Evolutionary conservation across 2,888 invertebrate genomes (phyloP).

Genomic region (Erannis defoliaria): DNA sequence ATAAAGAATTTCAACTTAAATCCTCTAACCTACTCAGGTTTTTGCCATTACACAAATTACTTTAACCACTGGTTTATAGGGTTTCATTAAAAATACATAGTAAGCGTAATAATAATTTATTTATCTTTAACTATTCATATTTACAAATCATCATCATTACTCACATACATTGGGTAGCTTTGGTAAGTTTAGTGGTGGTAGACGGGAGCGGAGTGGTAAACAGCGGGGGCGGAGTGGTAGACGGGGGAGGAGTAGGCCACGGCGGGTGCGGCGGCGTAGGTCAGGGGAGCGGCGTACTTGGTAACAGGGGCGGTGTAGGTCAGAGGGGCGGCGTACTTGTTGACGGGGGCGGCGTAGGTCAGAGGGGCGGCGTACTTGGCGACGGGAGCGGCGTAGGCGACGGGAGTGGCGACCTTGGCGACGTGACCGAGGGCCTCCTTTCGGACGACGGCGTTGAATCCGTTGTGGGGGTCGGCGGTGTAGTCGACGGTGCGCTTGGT

Average conservation of each 20-base stretch:
- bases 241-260: conserved; percentile 59
- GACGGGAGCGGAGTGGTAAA: conserved; percentile 66
- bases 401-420: conserved; percentile 68
- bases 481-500: conserved; percentile 81
- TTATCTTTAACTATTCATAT: conserved; percentile 22
- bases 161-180: not conserved
- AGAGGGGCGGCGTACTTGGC: conserved; percentile 47
- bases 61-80: not conserved
- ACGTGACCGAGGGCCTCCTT: conserved; percentile 69
- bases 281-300: conserved; percentile 60
- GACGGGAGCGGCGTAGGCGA: conserved; percentile 50
- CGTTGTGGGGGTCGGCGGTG: conserved; percentile 78
- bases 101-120: conserved; percentile 37
- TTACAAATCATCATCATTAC: conserved; percentile 28
- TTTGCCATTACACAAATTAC: too few species aligned
- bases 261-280: conserved; percentile 71
- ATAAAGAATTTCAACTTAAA: too few species aligned
- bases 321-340: conserved; percentile 61
- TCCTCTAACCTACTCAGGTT: too few species aligned
- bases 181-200: conserved; percentile 73
- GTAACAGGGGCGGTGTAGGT: conserved; percentile 66
- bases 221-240: conserved; percentile 49
- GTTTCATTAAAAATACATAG: not conserved
- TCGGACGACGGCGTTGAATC: conserved; percentile 82
- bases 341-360: conserved; percentile 60